Evolutionary conservation across 2,113 vertebrate genomes (phyloP).

Genomic region (Cryptomyrus ogoouensis): DNA sequence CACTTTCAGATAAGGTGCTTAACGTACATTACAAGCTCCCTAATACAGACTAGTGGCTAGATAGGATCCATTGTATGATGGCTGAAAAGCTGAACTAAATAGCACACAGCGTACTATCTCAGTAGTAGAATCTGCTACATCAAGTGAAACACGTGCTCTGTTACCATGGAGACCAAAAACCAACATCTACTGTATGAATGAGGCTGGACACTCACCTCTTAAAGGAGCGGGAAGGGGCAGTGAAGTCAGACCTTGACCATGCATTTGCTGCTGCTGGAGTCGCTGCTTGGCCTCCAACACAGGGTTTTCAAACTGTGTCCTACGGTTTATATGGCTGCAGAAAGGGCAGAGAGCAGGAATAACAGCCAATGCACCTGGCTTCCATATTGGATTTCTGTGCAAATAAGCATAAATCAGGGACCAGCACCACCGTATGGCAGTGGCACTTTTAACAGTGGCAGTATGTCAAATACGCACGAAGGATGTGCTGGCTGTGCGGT

Average conservation of each 20-base stretch:
- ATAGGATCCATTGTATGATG: conserved; percentile 12
- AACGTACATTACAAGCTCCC: background rate
- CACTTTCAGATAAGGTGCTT: background rate
- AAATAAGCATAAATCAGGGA: background rate
- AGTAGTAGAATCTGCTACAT: conserved; percentile 17
- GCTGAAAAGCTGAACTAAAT: conserved; percentile 39
- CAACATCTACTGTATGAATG: conserved; percentile 48
- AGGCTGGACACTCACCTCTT: conserved; percentile 71
- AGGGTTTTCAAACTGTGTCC: conserved; percentile 99
- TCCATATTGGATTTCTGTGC: background rate
- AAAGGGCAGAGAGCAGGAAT: conserved; percentile 40
- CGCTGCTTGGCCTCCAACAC: conserved; percentile 97
- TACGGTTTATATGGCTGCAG: conserved; percentile 97
- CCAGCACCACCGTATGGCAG: background rate
- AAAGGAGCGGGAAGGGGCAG: conserved; percentile 86
- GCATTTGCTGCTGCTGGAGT: conserved; percentile 91
- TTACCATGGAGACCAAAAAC: conserved; percentile 62
- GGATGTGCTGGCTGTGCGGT: background rate
- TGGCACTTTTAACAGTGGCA: background rate
- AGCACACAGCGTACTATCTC: background rate
- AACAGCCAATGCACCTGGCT: background rate
- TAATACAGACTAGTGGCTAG: conserved; percentile 40
- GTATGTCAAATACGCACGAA: background rate
- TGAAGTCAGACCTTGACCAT: conserved; percentile 87
- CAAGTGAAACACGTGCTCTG: conserved; percentile 40